Conservation (phyloP, 1,140 invertebrate species). For the Trichogramma pretiosum region DNA sequence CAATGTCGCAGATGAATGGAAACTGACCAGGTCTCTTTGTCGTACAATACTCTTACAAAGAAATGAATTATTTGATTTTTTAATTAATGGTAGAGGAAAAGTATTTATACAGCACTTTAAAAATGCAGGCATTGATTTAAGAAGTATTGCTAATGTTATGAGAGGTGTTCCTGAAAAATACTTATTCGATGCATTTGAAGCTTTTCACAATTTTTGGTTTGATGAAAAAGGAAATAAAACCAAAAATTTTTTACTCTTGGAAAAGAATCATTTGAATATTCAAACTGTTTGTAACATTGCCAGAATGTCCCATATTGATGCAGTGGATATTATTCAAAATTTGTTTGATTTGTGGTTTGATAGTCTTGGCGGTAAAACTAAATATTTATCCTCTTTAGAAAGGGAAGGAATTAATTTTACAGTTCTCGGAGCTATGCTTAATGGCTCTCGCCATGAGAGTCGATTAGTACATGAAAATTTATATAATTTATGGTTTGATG, state of each 20-base stretch:
- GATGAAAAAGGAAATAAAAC: constrained; percentile 22
- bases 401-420: constrained; percentile 17
- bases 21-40: constrained; percentile 2
- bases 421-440: constrained; percentile 23
- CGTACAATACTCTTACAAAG: not conserved
- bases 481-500: constrained; percentile 13
- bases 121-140: constrained; percentile 4
- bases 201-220: constrained; percentile 22
- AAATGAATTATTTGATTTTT: not conserved
- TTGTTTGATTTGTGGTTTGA: constrained; percentile 24
- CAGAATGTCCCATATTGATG: constrained; percentile 18
- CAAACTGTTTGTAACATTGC: constrained; percentile 11
- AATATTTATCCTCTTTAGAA: constrained; percentile 23
- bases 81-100: not conserved
- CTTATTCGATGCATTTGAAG: constrained; percentile 1
- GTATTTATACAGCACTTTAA: not conserved
- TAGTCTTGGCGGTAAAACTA: constrained; percentile 20
- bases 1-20: not conserved
- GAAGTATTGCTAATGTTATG: constrained; percentile 9
- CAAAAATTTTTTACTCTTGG: constrained; percentile 21
- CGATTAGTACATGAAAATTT: constrained; percentile 6
- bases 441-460: not conserved
- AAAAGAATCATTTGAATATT: constrained; percentile 19
- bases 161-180: not conserved
- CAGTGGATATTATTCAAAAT: constrained; percentile 16